Conservation (phyloP, 2,888 invertebrate species). For the Brachylomia viminalis region DNA sequence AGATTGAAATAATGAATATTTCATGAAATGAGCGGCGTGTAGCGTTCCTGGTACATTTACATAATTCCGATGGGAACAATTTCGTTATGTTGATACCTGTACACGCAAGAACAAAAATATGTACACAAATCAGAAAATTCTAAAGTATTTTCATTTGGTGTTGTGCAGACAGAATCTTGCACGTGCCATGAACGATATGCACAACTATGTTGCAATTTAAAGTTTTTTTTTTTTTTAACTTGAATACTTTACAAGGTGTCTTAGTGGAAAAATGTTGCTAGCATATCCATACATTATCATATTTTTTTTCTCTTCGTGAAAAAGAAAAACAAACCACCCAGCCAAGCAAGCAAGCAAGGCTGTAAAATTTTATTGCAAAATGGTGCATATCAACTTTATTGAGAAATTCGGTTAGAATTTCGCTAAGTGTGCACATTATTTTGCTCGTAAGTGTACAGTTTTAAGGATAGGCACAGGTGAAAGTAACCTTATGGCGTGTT, state of each 20-base stretch:
- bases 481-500: slow-evolving; percentile 5
- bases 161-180: background rate
- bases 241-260: no score
- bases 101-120: slow-evolving; percentile 26
- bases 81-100: slow-evolving; percentile 40
- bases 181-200: background rate
- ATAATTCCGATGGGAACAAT: slow-evolving; percentile 44
- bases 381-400: no score
- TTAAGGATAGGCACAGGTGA: slow-evolving; percentile 4
- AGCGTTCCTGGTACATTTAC: slow-evolving; percentile 34
- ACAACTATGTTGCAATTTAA: no score
- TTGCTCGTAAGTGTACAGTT: background rate
- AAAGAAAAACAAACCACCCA: no score
- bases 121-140: background rate
- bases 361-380: no score
- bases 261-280: no score
- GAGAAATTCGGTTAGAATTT: background rate
- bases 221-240: no score
- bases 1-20: slow-evolving; percentile 59
- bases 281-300: no score
- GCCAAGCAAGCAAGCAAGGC: no score
- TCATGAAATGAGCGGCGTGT: slow-evolving; percentile 39
- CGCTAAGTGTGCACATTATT: background rate
- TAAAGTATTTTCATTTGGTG: background rate
- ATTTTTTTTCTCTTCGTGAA: no score